Base-by-base conservation (phyloP, 1,140 invertebrate species). In the Coelopa frigida region DNA sequence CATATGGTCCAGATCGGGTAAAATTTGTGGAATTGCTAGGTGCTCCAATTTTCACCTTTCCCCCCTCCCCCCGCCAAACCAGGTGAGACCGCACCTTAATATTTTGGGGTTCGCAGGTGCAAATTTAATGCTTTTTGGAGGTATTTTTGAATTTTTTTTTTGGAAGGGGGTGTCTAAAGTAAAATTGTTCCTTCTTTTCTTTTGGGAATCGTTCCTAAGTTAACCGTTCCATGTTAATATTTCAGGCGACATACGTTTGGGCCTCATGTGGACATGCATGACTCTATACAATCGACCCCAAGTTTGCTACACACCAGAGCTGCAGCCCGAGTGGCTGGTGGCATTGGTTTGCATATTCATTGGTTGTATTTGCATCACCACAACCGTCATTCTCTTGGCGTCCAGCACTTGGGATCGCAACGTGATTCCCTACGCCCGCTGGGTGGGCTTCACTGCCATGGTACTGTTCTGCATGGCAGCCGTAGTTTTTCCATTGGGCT, bases 381-480 rank as follows among this genome's bases (percentile, higher is more conserved):
- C 86, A 4, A 94, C 92, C 3, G 84, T 95, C 38, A 87, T 94
- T 54, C 70, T 95, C 10, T 70, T 95, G 17, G 82, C 83, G 11
- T 82, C 87, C 12, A 94, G 91, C 21, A 87, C 89, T 58, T 94
- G 92, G 85, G 89, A 92, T 69, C 74, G 86, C 39, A 85, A 89
- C 72, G 86, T 93, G 1, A 83, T 94, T 54, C 85, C 88, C 2
- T 93, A 92, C 77, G 92, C 91, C 5, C 74, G 91, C 65, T 95
- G 92, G 91, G 86, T 94, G 52, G 93, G 93, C 60, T 95, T 96
- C 74, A 86, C 88, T 53, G 91, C 91, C 63, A 94, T 95, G 90
- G 87, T 95, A n/a, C 72, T 94, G 22, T 97, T 95, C 68, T 95
- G 92, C 61, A 70, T 94, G 46, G 92, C 92, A 47, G 92, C 93